Evolutionary conservation across 2,888 invertebrate genomes (phyloP), one percentile per base, ranked within the genome.

Genomic region (Anodontia alba): DNA sequence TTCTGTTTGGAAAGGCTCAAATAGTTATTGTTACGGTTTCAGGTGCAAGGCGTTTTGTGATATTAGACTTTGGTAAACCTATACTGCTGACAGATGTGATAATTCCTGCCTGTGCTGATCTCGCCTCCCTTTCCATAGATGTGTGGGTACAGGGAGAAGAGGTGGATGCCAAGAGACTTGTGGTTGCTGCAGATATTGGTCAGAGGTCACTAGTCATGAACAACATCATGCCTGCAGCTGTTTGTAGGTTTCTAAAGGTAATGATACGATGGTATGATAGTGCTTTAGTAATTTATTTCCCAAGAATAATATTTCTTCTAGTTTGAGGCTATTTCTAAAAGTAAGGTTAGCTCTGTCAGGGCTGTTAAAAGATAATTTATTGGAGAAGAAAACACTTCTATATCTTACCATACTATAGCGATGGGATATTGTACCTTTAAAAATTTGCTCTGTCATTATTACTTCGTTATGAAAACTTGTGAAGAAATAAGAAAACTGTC

Each of bases 111-210:
- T 95, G 95, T 90, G 89, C 91, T 68, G 95, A 95, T 86, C 89
- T 95, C 51, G 97, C 97, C 46, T 98, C 98, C 0, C 95, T 98
- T 0, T 97, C 97, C 87, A 96, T 99, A 88, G 98, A 98, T 94
- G 97, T 98, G 76, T 99, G 98, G 98, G 96, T 97, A 26, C 96
- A 96, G 68, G 96, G 97, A 73, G 98, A 98, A 94, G 98, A 98
- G 93, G 95, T 96, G 0, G 98, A 98, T 94, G 96, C 97, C 72
- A 96, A 97, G 85, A 96, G 98, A 88, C 95, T 99, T 29, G 97
- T 97, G 0, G 96, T 97, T 72, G 97, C 97, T 12, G 96, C 97
- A 0, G 98, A 98, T 94, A 98, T 99, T 89, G 97, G 97, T n/a
- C 96, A 96, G 36, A 97, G 97, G 91, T 97, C 98, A 74, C 95